These are phyloP conservation scores for Leptosomus discolor DNA, from an alignment of 2,113 vertebrate genomes.

Conservation along the genomic window DNA sequence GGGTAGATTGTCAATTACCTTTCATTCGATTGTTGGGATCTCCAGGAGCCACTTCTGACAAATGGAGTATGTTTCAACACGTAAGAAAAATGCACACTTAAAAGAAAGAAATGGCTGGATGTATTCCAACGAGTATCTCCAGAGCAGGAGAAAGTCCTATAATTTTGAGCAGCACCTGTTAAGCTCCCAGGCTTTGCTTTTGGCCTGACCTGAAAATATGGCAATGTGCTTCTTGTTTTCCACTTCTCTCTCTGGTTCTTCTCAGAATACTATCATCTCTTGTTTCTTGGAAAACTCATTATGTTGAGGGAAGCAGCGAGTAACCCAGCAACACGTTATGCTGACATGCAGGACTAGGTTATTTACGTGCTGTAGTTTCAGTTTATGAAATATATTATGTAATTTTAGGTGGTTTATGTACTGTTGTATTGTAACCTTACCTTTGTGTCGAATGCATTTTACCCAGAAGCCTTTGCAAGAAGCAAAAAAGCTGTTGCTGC, in stretches of 20 bases:
- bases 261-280: not conserved
- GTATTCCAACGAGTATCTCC: not conserved
- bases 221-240: not conserved
- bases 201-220: not conserved
- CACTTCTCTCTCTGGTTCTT: not conserved
- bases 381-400: not conserved
- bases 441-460: not conserved
- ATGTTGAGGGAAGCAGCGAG: not conserved
- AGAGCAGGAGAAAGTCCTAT: not conserved
- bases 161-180: not conserved
- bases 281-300: not conserved
- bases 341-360: not conserved
- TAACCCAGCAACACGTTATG: not conserved
- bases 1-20: not conserved
- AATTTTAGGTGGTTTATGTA: not conserved
- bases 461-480: not conserved
- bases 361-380: not conserved
- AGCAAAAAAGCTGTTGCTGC: not conserved
- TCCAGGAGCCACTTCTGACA: not conserved
- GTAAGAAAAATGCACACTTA: not conserved
- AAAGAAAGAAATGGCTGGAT: not conserved
- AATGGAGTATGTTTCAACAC: not conserved
- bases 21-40: too few relatives aligned
- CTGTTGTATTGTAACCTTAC: not conserved
- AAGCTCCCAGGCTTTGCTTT: not conserved